Base-by-base conservation (phyloP, 2,888 invertebrate species). In the Stictocephala bisonia region DNA sequence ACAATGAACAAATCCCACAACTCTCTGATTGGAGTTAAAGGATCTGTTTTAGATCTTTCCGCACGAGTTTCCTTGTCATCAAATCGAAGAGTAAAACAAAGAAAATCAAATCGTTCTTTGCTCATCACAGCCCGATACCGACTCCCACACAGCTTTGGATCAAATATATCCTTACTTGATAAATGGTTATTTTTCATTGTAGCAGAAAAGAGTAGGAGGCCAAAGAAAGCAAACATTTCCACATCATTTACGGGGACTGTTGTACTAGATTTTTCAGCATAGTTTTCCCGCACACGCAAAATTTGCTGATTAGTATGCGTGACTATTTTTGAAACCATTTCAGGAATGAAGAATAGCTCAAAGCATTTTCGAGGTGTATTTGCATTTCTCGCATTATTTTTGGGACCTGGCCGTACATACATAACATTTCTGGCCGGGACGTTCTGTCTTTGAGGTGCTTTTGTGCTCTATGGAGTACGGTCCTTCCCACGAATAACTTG, bases 11-110 rank as follows among this genome's bases (percentile, higher is more conserved):
- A 3, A 27, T 68, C 66, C 53, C 67, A 72, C 3, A 72, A 22
- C 22, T 72, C 72, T 48, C 64, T 27, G 22, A 68, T 53, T 26
- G 53, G 72, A 15, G 72, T 68, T 41, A 72, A 68, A 13, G 31
- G 50, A 24, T 68, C 68, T 27, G 18, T 27, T 51, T 1, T 40
- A 18, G 26, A 22, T 44, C 72, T 71, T 4, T 72, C 74, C n/a
- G 27, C 13, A 40, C 51, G 51, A 41, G 66, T 74, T 31, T 20
- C 27, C 26, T 58, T 71, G 29, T 70, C 68, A 31, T 75, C 75
- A 68, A 74, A 76, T 9, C 76, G 48, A 1, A 76, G 41, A 66
- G 24, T 22, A 7, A 40, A 66, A 26, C n/a, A 41, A 40, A 58
- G 58, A 66, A 66, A 66, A 22, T 66, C 41, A 66, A 66, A 66